phyloP scores from a whole-genome alignment of 2,113 vertebrate species.

The Chroicocephalus ridibundus region DNA sequence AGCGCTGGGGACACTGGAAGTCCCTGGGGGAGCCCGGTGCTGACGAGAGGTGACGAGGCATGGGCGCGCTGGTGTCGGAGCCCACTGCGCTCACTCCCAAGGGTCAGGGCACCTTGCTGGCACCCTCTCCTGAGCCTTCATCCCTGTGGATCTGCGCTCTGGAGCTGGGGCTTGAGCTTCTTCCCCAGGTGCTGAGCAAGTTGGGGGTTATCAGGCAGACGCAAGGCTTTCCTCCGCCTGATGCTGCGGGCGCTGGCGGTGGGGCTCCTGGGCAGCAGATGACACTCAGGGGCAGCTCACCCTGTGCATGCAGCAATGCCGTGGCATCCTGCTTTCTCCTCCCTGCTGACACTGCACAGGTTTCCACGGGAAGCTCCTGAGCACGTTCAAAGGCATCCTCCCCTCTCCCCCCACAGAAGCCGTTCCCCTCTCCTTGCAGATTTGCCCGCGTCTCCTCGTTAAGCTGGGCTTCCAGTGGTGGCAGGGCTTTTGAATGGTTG shows the following conservation, averaged over 20 bases:
- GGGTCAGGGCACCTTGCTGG: neutral
- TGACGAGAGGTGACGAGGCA: neutral
- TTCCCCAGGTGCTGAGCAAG: neutral
- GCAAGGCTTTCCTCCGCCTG: neutral
- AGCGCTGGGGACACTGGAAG: neutral
- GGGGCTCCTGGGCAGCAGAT: neutral
- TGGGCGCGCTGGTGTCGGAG: fast-evolving
- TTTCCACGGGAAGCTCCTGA: neutral
- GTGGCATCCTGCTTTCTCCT: fast-evolving
- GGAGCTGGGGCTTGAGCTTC: neutral
- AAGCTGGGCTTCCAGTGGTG: neutral
- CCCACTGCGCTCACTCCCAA: neutral
- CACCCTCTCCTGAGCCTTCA: neutral
- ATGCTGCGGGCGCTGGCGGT: fast-evolving
- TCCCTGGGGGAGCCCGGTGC: neutral
- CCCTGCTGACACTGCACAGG: neutral
- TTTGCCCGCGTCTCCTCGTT: neutral
- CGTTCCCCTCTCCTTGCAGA: neutral
- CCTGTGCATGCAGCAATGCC: neutral
- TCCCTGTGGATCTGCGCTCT: neutral
- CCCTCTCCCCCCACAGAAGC: neutral
- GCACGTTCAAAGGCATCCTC: fast-evolving
- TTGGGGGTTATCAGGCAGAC: fast-evolving
- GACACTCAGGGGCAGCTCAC: neutral
- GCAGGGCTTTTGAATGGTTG: neutral